These are phyloP conservation scores for Callopanchax toddi DNA, from an alignment of 2,113 vertebrate species.

Conservation along the genomic window DNA sequence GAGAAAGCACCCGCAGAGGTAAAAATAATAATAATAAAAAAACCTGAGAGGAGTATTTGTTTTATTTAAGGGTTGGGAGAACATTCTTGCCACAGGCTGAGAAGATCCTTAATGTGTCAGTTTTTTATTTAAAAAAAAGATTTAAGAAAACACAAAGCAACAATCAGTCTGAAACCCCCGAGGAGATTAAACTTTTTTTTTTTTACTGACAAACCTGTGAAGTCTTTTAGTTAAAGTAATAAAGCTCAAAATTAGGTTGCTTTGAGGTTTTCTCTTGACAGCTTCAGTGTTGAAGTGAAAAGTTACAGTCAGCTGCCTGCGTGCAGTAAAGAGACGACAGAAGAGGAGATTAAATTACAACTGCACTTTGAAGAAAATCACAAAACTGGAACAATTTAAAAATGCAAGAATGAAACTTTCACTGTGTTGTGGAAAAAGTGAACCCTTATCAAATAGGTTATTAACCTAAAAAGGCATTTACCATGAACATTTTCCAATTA, in stretches of 20 bases:
- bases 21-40: neutral
- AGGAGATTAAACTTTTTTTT: slow-evolving; percentile 16
- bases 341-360: slow-evolving; percentile 23
- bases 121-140: neutral
- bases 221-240: slow-evolving; percentile 23
- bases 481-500: no score
- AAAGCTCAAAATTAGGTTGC: slow-evolving; percentile 15
- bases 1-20: slow-evolving; percentile 40
- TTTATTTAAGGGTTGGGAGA: slow-evolving; percentile 26
- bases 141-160: slow-evolving; percentile 4
- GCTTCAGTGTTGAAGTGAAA: neutral
- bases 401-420: neutral
- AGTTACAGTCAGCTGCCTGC: neutral
- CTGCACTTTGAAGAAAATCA: neutral
- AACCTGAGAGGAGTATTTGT: slow-evolving; percentile 19
- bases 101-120: slow-evolving; percentile 21
- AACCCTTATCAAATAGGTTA: no score
- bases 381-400: neutral
- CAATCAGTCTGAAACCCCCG: slow-evolving; percentile 1
- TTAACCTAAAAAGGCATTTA: no score
- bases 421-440: neutral
- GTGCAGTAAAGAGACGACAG: no score
- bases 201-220: slow-evolving; percentile 1
- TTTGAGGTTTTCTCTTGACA: slow-evolving; percentile 25
- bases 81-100: slow-evolving; percentile 23